phyloP scores from a whole-genome alignment of 2,797 vertebrate genomes.

The Erethizon dorsatum region DNA sequence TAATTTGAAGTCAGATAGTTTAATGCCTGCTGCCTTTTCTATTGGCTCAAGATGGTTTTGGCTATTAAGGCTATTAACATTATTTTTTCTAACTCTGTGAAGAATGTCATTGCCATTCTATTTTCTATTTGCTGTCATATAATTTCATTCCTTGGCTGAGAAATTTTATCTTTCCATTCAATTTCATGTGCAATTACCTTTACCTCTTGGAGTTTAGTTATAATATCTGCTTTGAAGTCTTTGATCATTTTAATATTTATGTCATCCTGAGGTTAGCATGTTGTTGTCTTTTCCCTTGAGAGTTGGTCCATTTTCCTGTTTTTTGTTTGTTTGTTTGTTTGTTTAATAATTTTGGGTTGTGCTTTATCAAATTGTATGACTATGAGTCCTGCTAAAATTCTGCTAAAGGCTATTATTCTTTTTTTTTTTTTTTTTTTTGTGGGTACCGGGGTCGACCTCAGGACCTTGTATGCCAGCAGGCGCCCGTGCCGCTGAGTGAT shows the following conservation, averaged over 20 bases:
- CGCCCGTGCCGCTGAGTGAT: too few species aligned
- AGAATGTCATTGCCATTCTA: background rate
- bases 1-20: background rate
- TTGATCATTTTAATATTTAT: conserved; percentile 37
- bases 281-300: conserved; percentile 26
- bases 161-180: background rate
- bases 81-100: background rate
- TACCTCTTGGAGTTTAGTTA: background rate
- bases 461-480: too few species aligned
- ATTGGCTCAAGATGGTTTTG: background rate
- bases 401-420: too few species aligned
- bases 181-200: conserved; percentile 53
- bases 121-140: background rate
- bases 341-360: conserved; percentile 21
- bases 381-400: conserved; percentile 56
- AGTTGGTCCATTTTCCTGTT: conserved; percentile 12
- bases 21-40: background rate
- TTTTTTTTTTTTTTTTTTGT: too few species aligned
- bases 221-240: conserved; percentile 53
- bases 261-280: background rate
- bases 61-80: background rate
- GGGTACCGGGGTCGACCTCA: too few species aligned
- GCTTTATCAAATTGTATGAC: conserved; percentile 13
- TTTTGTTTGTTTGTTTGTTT: background rate
- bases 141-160: conserved; percentile 45